A percentile compares a stretch with the other conserved stretches of the same genome.
These are phyloP conservation scores for Drosophila crucigera DNA, from an alignment of 2,888 invertebrate species.

Conservation along the genomic window DNA sequence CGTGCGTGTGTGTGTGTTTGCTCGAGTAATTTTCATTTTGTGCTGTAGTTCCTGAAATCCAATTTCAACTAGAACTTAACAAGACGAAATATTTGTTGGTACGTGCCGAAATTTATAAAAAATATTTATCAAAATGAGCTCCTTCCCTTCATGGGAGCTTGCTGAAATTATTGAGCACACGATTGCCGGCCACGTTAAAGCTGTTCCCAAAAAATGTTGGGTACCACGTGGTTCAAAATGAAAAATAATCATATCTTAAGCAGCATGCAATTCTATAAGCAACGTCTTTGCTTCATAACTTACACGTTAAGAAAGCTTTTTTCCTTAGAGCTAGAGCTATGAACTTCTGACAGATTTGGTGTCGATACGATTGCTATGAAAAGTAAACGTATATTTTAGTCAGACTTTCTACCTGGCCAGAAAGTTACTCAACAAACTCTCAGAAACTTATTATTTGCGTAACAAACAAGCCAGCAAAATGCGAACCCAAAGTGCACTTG, in stretches of 20 bases:
- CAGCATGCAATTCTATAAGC: neutral
- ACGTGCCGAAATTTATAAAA: slow-evolving; percentile 56
- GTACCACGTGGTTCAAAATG: neutral
- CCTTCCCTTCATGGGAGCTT: slow-evolving; percentile 34
- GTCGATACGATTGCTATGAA: neutral
- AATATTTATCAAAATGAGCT: slow-evolving; percentile 18
- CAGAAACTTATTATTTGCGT: neutral
- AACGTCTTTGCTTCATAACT: neutral
- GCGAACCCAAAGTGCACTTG: slow-evolving; percentile 9
- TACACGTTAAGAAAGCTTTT: neutral
- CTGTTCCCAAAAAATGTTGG: neutral
- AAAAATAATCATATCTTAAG: neutral
- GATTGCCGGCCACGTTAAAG: slow-evolving; percentile 15
- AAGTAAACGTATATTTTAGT: neutral
- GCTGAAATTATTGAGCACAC: slow-evolving; percentile 28
- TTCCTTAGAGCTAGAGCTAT: neutral
- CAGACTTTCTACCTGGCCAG: too few species aligned
- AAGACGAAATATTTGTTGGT: slow-evolving; percentile 40
- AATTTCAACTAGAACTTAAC: slow-evolving; percentile 48
- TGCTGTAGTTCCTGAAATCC: slow-evolving; percentile 24
- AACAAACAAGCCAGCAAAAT: neutral
- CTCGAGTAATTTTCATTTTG: slow-evolving; percentile 30
- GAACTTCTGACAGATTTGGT: neutral
- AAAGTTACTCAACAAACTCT: neutral
- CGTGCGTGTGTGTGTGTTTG: slow-evolving; percentile 1